These are phyloP conservation scores for Sinocyclocheilus grahami DNA, from an alignment of 2,113 vertebrate species.

Conservation along the genomic window DNA sequence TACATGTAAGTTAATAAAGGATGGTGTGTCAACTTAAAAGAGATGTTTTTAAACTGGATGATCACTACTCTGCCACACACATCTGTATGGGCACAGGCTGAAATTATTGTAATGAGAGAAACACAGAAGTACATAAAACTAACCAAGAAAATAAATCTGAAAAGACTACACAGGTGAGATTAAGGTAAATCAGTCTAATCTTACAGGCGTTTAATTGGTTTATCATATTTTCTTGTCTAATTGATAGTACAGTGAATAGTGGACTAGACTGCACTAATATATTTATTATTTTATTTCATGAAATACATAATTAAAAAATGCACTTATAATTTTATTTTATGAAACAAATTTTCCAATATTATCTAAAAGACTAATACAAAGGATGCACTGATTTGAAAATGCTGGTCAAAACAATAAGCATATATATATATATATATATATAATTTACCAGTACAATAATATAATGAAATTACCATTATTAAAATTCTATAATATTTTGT, in stretches of 20 bases:
- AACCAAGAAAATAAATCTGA: background rate
- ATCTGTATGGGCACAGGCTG: conserved; percentile 46
- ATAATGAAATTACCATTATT: too few relatives aligned
- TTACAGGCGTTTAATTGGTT: background rate
- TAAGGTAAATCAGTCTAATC: background rate
- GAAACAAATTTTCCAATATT: too few relatives aligned
- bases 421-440: too few relatives aligned
- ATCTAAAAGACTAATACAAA: too few relatives aligned
- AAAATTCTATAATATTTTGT: too few relatives aligned
- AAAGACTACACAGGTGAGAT: background rate
- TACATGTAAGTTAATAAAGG: conserved; percentile 38
- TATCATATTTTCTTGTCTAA: background rate
- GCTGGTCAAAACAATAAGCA: too few relatives aligned
- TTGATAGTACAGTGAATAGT: background rate
- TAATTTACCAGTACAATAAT: too few relatives aligned
- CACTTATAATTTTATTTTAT: too few relatives aligned
- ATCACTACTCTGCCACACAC: conserved; percentile 43
- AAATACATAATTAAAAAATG: too few relatives aligned
- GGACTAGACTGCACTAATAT: too few relatives aligned
- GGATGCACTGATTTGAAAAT: too few relatives aligned
- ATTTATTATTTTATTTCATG: too few relatives aligned
- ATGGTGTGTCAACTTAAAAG: conserved; percentile 37
- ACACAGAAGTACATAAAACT: background rate
- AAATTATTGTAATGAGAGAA: background rate
- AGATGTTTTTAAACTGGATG: conserved; percentile 46